These are phyloP conservation scores for Nebria salina DNA, from an alignment of 2,888 invertebrate genomes.

Conservation along the genomic window DNA sequence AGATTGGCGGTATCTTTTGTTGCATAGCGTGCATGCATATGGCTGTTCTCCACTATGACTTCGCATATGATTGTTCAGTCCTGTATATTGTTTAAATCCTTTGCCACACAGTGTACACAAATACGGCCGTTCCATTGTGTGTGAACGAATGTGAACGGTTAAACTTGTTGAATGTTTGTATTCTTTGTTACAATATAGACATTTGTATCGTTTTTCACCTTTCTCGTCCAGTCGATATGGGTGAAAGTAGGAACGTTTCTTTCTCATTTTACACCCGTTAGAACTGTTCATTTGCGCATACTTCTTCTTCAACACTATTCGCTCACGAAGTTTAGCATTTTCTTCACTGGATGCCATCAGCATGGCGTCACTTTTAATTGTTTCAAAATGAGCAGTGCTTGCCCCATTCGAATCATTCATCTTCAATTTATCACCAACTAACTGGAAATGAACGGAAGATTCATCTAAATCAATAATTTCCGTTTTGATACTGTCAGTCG, in stretches of 20 bases:
- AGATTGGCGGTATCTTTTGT: slow-evolving; percentile 57
- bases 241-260: slow-evolving; percentile 10
- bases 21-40: slow-evolving; percentile 57
- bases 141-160: slow-evolving; percentile 57
- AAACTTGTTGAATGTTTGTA: slow-evolving; percentile 54
- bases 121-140: slow-evolving; percentile 58
- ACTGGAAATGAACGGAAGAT: slow-evolving; percentile 9
- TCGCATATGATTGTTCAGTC: slow-evolving; percentile 56
- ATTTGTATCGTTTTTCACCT: slow-evolving; percentile 50
- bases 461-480: neutral
- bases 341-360: slow-evolving; percentile 48
- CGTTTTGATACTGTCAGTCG: neutral
- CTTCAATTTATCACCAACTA: slow-evolving; percentile 7
- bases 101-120: slow-evolving; percentile 58
- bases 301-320: slow-evolving; percentile 41
- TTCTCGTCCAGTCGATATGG: slow-evolving; percentile 40
- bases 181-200: slow-evolving; percentile 49
- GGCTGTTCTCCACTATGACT: slow-evolving; percentile 58
- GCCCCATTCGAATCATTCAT: too few species aligned
- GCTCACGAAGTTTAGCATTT: slow-evolving; percentile 44
- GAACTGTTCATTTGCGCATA: neutral
- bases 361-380: slow-evolving; percentile 18
- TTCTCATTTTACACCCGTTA: slow-evolving; percentile 7
- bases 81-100: slow-evolving; percentile 56
- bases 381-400: neutral